Evolutionary conservation across 35 echinoderm and acorn worm genomes (phyloP).

Genomic region (Anneissia japonica): DNA sequence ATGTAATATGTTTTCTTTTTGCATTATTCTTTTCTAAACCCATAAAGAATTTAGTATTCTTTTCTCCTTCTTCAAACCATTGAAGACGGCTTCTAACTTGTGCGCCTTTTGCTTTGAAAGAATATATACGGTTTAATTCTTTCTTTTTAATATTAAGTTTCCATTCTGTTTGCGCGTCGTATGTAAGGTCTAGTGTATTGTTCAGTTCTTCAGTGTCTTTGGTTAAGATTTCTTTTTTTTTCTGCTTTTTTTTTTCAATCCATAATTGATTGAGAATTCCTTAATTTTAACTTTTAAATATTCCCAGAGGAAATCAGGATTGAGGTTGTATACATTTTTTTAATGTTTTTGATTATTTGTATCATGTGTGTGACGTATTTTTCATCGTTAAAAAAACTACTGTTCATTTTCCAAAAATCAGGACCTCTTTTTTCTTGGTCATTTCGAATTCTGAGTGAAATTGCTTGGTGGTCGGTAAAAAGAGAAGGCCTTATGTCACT

Average conservation of each 20-base stretch:
- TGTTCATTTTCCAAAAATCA: neutral
- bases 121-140: neutral
- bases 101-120: neutral
- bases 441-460: neutral
- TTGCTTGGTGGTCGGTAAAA: neutral
- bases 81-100: neutral
- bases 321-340: neutral
- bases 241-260: neutral
- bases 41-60: neutral
- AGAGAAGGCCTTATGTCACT: neutral
- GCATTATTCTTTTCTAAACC: neutral
- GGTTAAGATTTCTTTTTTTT: neutral
- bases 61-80: neutral
- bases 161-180: neutral
- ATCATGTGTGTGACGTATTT: neutral
- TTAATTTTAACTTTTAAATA: neutral
- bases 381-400: neutral
- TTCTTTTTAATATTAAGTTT: neutral
- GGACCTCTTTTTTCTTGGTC: neutral
- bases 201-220: neutral
- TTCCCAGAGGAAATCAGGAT: neutral
- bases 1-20: neutral
- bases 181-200: neutral
- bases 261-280: neutral
- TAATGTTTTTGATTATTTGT: neutral